Evolutionary conservation across 2,113 vertebrate genomes (phyloP), one percentile per base, ranked within the genome.

Genomic region (Catharus minimus): DNA sequence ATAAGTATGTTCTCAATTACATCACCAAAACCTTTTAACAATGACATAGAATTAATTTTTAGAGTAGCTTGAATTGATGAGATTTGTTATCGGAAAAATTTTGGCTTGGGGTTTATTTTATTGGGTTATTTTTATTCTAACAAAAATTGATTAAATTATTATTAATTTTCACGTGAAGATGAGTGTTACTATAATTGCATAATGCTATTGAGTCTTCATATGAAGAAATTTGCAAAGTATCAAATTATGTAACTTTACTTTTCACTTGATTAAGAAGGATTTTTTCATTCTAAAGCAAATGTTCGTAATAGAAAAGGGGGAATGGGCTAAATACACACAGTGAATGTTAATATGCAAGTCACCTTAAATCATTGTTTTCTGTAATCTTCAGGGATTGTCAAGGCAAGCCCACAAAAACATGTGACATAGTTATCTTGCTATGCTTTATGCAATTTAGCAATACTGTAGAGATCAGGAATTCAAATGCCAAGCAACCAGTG

Each of bases 241-340:
- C 20, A 60, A 55, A 30, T 7, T 33, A 9, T 11, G 5, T 44
- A 71, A 12, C 3, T 71, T 50, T 49, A 22, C 50, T 55, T 86
- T 77, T 62, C 36, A 12, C 13, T 62, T 71, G 21, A 24, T 71
- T 77, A 55, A 16, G 46, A 58, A 38, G 7, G 6, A 5, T 1
- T 62, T 96, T 96, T 92, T 5, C 80, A 87, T 91, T 75, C 68
- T 79, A 81, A 76, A 91, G 32, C 33, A 86, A 76, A 55, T 82
- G 15, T 65, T 95, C 69, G 61, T 84, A 90, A 52, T 43, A 36
- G 44, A 95, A 90, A 10, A 81, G 49, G 72, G 12, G 13, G 15
- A 86, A 73, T 5, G 28, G 7, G 16, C 53, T 88, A 61, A 55
- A 36, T 47, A 57, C 15, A 82, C 6, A 20, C 2, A n/a, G 5